Evolutionary conservation across 2,888 invertebrate species (phyloP).

Genomic region (Phengaris arion): DNA sequence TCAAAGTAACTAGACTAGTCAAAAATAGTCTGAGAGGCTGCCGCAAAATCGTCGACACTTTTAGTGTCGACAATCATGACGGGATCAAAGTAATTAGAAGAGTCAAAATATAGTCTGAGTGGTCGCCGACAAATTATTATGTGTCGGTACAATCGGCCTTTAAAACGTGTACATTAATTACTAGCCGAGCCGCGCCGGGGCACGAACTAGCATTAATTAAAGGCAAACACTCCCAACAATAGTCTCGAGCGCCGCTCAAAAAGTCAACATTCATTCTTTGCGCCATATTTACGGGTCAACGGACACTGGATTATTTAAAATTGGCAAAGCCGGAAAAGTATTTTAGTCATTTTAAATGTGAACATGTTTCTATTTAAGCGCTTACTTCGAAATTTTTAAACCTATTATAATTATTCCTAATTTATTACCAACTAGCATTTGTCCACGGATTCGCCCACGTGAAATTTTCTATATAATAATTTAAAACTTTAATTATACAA

Average conservation of each 20-base stretch:
- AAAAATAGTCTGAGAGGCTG: background rate
- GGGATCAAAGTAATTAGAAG: background rate
- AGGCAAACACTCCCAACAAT: conserved; percentile 40
- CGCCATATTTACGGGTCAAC: conserved; percentile 19
- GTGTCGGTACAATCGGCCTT: conserved; percentile 34
- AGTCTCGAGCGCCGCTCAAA: conserved; percentile 27
- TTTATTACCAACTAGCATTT: no score
- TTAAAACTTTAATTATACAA: no score
- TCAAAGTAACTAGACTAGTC: background rate
- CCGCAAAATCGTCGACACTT: conserved; percentile 11
- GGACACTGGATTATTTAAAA: conserved; percentile 3
- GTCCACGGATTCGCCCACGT: no score
- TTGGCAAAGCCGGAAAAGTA: conserved; percentile 4
- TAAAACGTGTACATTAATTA: conserved; percentile 41
- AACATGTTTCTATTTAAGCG: background rate
- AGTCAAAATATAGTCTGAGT: conserved; percentile 24
- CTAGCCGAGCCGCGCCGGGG: conserved; percentile 36
- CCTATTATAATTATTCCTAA: background rate
- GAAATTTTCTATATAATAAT: no score
- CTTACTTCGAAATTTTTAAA: background rate
- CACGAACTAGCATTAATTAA: conserved; percentile 42
- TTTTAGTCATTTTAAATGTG: background rate
- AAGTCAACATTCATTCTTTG: conserved; percentile 34
- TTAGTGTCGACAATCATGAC: background rate
- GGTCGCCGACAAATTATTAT: background rate